Base-by-base conservation (phyloP, 2,113 vertebrate genomes). In the Turdus rufiventris region DNA sequence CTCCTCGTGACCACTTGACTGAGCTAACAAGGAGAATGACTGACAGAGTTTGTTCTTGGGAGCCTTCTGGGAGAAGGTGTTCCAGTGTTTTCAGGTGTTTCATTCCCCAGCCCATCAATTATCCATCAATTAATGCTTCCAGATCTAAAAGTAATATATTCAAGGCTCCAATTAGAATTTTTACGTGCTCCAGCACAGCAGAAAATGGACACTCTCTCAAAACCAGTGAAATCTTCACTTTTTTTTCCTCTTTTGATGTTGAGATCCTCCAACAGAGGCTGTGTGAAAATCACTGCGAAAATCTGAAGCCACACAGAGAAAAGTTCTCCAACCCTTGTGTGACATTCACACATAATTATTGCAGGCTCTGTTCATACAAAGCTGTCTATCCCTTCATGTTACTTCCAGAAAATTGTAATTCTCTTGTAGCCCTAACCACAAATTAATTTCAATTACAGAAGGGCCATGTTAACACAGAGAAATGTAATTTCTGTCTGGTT, bases 31-130 rank as follows among this genome's bases (percentile, higher is more conserved):
- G 71, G 75, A 70, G 50, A 45, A 2, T 42, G 45, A 42, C 50
- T 36, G 47, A 18, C 71, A 54, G 45, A 4, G 65, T 34, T 48
- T 33, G 12, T 18, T 76, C 68, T 36, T 7, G 54, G 71, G 31
- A 14, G 6, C 0, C 0, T 14, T 11, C 36, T 34, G 29, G 76
- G 19, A 20, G 16, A 9, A 58, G 5, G 9, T 3, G 3, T 34
- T 91, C 4, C 45, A 19, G 16, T 36, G 50, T 45, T 62, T 85
- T 9, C 36, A 42, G 10, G 9, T 13, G 4, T 66, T 93, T 11
- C 40, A 14, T 15, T 53, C n/a, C 36, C 56, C 11, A 9, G 5
- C 25, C 29, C 29, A n/a, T 8, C 5, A 34, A 70, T 28, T 4
- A 70, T 5, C 36, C 66, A 38, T 8, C 62, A 56, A 10, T 43